Evolutionary conservation across 1,140 invertebrate genomes (phyloP).

Genomic region (Bombus terrestris): DNA sequence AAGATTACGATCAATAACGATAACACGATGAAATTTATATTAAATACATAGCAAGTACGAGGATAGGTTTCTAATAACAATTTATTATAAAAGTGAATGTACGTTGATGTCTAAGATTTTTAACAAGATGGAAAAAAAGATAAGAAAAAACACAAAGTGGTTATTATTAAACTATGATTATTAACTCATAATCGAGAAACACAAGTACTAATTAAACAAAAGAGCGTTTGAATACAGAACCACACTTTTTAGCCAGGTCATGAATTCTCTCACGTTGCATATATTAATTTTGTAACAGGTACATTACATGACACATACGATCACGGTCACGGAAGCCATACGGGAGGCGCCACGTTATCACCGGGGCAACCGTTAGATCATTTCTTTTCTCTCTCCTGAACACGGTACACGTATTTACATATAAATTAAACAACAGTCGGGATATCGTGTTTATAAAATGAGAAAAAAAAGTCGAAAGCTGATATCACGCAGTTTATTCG

Average conservation of each 20-base stretch:
- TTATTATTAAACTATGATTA: constrained; percentile 76
- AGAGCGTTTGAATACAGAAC: constrained; percentile 65
- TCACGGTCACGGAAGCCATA: constrained; percentile 57
- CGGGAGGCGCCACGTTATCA: constrained; percentile 18
- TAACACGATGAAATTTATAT: constrained; percentile 76
- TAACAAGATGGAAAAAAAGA: constrained; percentile 67
- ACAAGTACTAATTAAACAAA: constrained; percentile 71
- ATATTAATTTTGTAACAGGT: constrained; percentile 72
- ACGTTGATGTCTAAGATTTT: constrained; percentile 82
- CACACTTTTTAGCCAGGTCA: constrained; percentile 72
- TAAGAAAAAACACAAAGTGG: constrained; percentile 63
- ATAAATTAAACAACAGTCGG: neutral
- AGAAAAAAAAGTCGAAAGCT: neutral
- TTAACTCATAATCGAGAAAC: constrained; percentile 71
- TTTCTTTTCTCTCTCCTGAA: neutral
- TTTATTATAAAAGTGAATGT: constrained; percentile 81
- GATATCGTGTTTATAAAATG: neutral
- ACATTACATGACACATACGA: constrained; percentile 65
- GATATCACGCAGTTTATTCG: neutral
- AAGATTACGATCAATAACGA: constrained; percentile 63
- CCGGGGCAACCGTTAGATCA: neutral
- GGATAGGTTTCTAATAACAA: constrained; percentile 80
- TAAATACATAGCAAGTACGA: constrained; percentile 78
- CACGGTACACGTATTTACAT: neutral
- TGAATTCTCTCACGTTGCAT: constrained; percentile 73